A percentile compares a stretch with the other conserved stretches of the same genome.
These are phyloP conservation scores for Parasteatoda tepidariorum DNA, from an alignment of 1,140 invertebrate species.

Conservation along the genomic window DNA sequence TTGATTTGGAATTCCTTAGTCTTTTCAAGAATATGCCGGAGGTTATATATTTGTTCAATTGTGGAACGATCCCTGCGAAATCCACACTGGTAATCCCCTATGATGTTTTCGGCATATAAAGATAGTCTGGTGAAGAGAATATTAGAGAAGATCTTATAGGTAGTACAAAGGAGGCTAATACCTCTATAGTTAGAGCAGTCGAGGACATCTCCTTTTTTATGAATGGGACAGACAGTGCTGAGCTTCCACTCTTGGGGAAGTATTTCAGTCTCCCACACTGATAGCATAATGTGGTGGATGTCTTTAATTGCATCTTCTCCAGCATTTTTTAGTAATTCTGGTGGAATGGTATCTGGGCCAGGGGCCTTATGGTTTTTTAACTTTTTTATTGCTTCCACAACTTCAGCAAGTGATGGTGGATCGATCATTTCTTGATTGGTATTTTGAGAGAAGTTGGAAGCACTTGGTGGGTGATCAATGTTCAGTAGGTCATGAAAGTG, in stretches of 20 bases:
- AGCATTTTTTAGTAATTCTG: neutral
- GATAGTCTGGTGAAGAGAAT: neutral
- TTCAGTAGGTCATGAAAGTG: neutral
- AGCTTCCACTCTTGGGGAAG: neutral
- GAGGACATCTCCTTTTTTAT: neutral
- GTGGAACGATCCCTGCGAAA: neutral
- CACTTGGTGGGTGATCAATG: too few relatives aligned
- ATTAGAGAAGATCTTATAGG: neutral
- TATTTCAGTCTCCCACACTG: too few relatives aligned
- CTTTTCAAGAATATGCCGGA: too few relatives aligned
- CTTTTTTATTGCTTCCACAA: neutral
- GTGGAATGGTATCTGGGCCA: constrained; percentile 2
- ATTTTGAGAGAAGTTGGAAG: too few relatives aligned
- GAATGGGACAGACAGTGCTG: neutral
- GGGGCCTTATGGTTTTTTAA: neutral
- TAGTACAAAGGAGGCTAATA: neutral
- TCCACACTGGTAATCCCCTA: constrained; percentile 1
- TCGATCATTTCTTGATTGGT: neutral
- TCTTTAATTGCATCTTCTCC: too few relatives aligned
- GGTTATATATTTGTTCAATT: neutral
- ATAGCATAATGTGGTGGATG: too few relatives aligned
- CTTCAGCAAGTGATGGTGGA: neutral
- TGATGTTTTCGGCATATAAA: neutral
- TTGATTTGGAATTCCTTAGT: too few relatives aligned
- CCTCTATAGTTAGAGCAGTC: neutral